Evolutionary conservation across 2,113 vertebrate genomes (phyloP), one percentile per base, ranked within the genome.

Genomic region (Cheilinus undulatus): DNA sequence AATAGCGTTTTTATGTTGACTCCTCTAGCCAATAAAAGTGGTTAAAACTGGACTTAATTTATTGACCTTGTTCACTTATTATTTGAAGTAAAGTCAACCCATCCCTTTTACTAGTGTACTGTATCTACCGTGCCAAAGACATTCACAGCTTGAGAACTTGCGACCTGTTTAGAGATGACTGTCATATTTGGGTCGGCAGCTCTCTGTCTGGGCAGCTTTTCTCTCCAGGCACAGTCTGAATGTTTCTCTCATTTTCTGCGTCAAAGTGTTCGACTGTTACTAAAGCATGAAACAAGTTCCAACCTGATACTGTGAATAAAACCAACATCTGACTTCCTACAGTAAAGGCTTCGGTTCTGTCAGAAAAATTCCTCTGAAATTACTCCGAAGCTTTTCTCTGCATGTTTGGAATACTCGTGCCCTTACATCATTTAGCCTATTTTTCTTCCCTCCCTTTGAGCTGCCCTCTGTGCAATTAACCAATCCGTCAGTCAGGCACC

Each of bases 351-450:
- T 69, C 22, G 27, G 56, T 48, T 75, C 65, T 43, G 51, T 59
- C 66, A 28, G 50, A 70, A 73, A 32, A 78, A 90, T 89, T 90
- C 88, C 84, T 85, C 48, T 36, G 49, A 85, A 86, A 87, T 83
- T 81, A 64, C 71, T 46, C 49, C 14, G 22, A 46, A 61, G 50
- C 52, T 68, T 58, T 74, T 76, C 62, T 53, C 34, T 68, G 82
- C 82, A 34, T 91, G 66, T 82, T 73, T 91, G 56, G 89, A 87
- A 92, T 91, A 63, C 67, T 75, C 23, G 3, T 51, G 79, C 59
- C 57, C 53, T 90, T 76, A 79, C 87, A 87, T 91, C 84, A 88
- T 78, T 69, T 52, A 54, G 54, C 32, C 62, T 57, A 56, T 65
- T 81, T 78, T 66, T 65, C 52, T 72, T 63, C 38, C 8, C 50